A percentile compares a stretch with the other conserved stretches of the same genome.
Evolutionary conservation across 2,797 vertebrate genomes (phyloP).

Genomic region (Gymnopithys bicolor): DNA sequence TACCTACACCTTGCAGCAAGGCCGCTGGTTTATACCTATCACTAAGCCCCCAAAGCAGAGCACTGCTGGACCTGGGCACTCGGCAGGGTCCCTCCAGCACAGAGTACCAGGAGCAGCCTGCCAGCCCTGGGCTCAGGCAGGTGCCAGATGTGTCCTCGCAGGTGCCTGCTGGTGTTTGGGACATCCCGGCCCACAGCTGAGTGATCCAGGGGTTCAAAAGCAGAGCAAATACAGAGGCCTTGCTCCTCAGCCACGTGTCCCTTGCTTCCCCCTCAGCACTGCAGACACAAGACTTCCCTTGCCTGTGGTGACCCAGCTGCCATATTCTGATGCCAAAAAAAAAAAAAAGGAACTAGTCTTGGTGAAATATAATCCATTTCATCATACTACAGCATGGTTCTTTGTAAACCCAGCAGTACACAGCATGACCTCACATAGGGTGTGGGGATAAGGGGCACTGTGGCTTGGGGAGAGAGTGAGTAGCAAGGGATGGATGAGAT

Average conservation of each 20-base stretch:
- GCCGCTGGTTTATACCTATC: background rate
- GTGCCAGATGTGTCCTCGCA: background rate
- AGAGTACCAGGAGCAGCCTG: background rate
- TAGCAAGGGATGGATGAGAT: background rate
- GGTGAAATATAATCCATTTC: conserved; percentile 2
- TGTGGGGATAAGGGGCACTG: rapidly evolving
- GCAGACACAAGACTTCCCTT: background rate
- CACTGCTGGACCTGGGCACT: background rate
- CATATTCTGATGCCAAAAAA: background rate
- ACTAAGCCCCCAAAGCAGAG: background rate
- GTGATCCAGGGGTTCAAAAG: background rate
- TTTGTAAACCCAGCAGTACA: background rate
- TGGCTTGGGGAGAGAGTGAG: background rate
- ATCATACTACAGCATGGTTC: background rate
- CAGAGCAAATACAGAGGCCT: background rate
- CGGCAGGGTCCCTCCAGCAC: background rate
- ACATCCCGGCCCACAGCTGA: rapidly evolving
- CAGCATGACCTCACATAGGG: background rate
- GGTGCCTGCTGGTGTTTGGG: background rate
- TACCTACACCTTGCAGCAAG: background rate
- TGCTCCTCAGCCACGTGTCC: background rate
- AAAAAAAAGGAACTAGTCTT: background rate
- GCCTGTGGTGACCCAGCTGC: background rate
- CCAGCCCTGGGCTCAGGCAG: background rate
- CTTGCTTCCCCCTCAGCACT: background rate